A percentile compares a stretch with the other conserved stretches of the same genome.
Evolutionary conservation across 2,888 invertebrate genomes (phyloP).

Genomic region (Theristus sp.): DNA sequence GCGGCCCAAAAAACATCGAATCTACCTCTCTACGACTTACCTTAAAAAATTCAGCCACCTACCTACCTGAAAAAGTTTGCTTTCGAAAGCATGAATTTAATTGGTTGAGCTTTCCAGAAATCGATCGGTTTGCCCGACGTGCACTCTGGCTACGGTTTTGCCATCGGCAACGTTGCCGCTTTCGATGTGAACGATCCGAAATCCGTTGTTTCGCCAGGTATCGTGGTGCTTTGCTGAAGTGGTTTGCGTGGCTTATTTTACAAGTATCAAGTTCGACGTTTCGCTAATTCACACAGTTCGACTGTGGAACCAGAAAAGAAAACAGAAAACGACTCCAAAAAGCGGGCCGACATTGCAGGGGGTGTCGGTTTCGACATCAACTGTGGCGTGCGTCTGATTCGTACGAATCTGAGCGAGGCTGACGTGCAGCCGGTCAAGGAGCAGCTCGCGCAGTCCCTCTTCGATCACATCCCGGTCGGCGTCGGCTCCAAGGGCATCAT

Average conservation of each 20-base stretch:
- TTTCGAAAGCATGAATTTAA: too few relatives aligned
- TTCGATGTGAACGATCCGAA: conserved; percentile 80
- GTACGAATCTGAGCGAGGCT: conserved; percentile 80
- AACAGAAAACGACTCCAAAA: too few relatives aligned
- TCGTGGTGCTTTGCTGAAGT: not conserved
- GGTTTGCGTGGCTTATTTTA: too few relatives aligned
- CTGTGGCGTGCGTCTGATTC: conserved; percentile 79
- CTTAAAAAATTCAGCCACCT: too few relatives aligned
- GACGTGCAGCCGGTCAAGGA: conserved; percentile 81
- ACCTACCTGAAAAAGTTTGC: too few relatives aligned
- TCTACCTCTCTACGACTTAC: too few relatives aligned
- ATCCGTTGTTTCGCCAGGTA: conserved; percentile 75
- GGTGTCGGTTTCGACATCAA: conserved; percentile 99
- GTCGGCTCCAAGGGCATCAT: conserved; percentile 97
- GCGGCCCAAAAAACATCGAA: too few relatives aligned
- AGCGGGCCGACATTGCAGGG: conserved; percentile 38
- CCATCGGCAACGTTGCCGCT: conserved; percentile 98
- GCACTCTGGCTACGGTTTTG: conserved; percentile 97
- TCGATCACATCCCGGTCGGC: conserved; percentile 97
- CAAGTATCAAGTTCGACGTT: too few relatives aligned
- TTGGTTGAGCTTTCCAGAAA: conserved; percentile 33
- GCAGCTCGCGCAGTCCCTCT: conserved; percentile 81
- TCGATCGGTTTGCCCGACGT: conserved; percentile 90
- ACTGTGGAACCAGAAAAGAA: too few relatives aligned
- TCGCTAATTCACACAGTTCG: too few relatives aligned